phyloP scores from a whole-genome alignment of 2,113 vertebrate genomes.

The Furnarius figulus region DNA sequence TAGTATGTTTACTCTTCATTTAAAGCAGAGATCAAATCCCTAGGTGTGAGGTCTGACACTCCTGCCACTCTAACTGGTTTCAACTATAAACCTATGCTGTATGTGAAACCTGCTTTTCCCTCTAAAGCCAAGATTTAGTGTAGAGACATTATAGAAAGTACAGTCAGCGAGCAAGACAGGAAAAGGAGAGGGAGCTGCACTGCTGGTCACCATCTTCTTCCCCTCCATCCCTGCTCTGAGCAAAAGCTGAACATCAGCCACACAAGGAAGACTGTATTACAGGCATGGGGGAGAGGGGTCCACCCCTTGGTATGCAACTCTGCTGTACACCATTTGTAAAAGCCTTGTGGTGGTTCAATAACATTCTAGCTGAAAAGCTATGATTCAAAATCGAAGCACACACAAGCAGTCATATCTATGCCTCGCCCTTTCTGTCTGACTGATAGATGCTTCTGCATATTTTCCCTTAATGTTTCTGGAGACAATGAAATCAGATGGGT shows the following conservation, averaged over 20 bases:
- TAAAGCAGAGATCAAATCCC: background rate
- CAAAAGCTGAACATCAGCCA: background rate
- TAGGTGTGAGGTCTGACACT: background rate
- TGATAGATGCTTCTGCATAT: background rate
- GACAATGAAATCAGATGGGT: background rate
- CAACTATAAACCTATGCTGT: background rate
- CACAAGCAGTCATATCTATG: background rate
- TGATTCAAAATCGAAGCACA: background rate
- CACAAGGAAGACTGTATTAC: rapidly evolving
- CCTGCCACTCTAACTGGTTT: background rate
- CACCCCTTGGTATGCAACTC: rapidly evolving
- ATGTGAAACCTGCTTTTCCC: background rate
- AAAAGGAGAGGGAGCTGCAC: background rate
- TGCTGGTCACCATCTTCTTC: rapidly evolving
- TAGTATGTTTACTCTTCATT: rapidly evolving
- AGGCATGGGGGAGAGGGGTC: background rate
- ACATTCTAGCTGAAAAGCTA: background rate
- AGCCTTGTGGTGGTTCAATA: background rate
- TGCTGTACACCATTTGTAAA: background rate
- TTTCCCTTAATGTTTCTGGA: background rate
- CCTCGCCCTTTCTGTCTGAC: background rate
- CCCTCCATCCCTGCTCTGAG: background rate
- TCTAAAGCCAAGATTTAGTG: background rate
- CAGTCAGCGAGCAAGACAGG: rapidly evolving
- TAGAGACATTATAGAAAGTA: background rate